Base-by-base conservation (phyloP, 2,113 vertebrate species). In the Rhinolophus sinicus region DNA sequence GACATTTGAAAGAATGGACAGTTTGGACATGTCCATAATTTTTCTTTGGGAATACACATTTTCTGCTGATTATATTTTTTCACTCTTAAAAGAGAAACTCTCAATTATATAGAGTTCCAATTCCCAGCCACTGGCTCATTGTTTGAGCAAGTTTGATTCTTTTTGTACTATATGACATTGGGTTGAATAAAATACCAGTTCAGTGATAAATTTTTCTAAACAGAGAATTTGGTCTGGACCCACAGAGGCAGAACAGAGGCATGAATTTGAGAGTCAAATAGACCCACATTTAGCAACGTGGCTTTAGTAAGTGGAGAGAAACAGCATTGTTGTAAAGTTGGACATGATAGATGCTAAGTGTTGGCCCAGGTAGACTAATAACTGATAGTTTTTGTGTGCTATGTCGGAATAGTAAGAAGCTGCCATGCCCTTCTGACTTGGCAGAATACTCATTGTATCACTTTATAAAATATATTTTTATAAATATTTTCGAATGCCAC, bases 391-490 rank as follows among this genome's bases (percentile, higher is more conserved):
- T 78, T 38, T 54, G 21, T 40, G 4, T 22, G 10, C 65, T 40
- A 0, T 62, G 12, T 40, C 33, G 35, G 26, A 40, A 33, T 83
- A 19, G 69, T 38, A n/a, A 5, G 60, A 77, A 72, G 69, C 60
- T 54, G 56, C 50, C 26, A 26, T 90, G 35, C 52, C 22, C 2
- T 76, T 44, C 88, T 88, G 62, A 58, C 50, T 28, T 54, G 52
- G 77, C 40, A 50, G 38, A 88, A 50, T 58, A 54, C 38, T 83
- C 56, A n/a, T 90, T 58, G 38, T 75, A 21, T 93, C 56, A 56
- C 72, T 88, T 94, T 93, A 88, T 75, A 88, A 87, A 96, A 82
- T 0, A 1, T 10, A 40, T 70, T 72, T 97, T 97, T 54, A 95
- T 94, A 88, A 97, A 91, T 96, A 35, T 75, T 94, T 93, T 92